Evolutionary conservation across 2,113 vertebrate species (phyloP), one percentile per base, ranked within the genome.

Genomic region (Bos javanicus): DNA sequence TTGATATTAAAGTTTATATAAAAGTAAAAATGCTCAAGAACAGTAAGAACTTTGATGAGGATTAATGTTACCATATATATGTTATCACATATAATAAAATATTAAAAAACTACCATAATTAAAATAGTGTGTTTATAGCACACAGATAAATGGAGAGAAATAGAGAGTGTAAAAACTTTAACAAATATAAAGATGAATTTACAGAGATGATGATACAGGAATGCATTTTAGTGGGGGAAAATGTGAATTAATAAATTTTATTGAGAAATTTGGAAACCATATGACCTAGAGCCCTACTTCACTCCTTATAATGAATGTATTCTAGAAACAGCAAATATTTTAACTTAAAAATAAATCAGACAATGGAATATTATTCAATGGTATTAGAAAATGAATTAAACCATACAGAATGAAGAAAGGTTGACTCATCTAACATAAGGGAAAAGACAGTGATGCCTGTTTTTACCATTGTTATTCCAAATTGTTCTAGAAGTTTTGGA

Each of bases 271-370:
- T 43, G 59, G 15, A 94, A 81, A 7, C 23, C 60, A 60, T 16
- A 57, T 56, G 43, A 62, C 19, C 8, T 43, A 7, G 36, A 52
- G 74, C 12, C 25, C 11, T 62, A 9, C 16, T 50, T 81, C 50
- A 85, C 4, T 43, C 26, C 25, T 36, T 74, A 59, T 39, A 59
- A 87, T 83, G 23, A 76, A 13, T 43, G 12, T 7, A 76, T 76
- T 76, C 71, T 76, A 76, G 39, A 76, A 39, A 43, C 12, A 76
- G 12, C 71, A 76, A 94, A 83, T 87, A 91, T 62, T 80, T 84
- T 84, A n/a, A 67, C 46, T 88, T 59, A 95, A 95, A 83, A 95
- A 48, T 16, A n/a, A 83, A 88, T 80, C 64, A 88, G 43, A 93
- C 54, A 59, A 14, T 36, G 14, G 46, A 59, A 90, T 87, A 30